Evolutionary conservation across 2,113 vertebrate species (phyloP), one percentile per base, ranked within the genome.

Genomic region (Scatophagus argus): DNA sequence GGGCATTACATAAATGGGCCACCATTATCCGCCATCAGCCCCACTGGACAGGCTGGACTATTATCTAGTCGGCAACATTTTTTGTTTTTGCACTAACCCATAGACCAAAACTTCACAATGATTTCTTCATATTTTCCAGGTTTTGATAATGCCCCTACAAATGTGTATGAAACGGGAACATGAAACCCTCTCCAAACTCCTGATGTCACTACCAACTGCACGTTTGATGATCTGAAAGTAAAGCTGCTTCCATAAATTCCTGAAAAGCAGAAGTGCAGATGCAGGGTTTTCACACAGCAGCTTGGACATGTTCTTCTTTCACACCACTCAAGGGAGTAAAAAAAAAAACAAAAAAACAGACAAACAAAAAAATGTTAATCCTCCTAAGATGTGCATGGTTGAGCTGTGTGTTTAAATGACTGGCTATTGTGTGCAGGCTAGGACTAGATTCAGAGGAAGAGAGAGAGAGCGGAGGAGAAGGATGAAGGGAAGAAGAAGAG

Each of bases 1-100:
- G 69, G 36, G 70, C 86, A 84, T 91, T 88, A 92, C 85, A 88
- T 76, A 88, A 92, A 82, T 88, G 84, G 88, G 77, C 82, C 89
- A 83, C 83, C 75, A 76, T 87, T 85, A 82, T 87, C 82, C 54
- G 81, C 81, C 74, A 78, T 56, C 82, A 72, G 66, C 66, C 67
- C 62, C 79, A 75, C 74, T 49, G 74, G 78, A 82, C 63, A 63
- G 69, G 38, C 73, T 74, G 64, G 43, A 34, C 49, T 59, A 44
- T 77, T 70, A 73, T 74, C 55, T 59, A 38, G 41, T 47, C 25
- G 25, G 41, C 25, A 44, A 61, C 32, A n/a, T 56, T 23, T 51
- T 16, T 31, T 38, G 39, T 49, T 12, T 59, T 38, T 64, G 43
- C 25, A 66, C 17, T 21, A 52, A 43, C 62, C 14, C 25, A 23